Percentiles rank a stretch among this genome's conserved stretches.
Conservation (phyloP, 1,140 invertebrate species). For the Piezodorus guildinii region DNA sequence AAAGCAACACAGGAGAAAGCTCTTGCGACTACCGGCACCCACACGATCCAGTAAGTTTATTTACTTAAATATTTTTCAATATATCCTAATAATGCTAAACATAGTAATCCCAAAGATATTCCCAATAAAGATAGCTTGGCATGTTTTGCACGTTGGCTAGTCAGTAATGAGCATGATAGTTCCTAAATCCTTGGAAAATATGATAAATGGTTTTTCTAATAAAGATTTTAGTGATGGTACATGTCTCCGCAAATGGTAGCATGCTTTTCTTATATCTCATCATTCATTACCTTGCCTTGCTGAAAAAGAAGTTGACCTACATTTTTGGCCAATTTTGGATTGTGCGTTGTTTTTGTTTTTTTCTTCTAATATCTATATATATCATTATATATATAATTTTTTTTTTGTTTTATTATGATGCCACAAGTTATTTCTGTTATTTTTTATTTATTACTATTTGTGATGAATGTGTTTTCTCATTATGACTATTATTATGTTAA, state of each 20-base stretch:
- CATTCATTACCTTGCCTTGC: conserved; percentile 36
- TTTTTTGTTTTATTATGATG: conserved; percentile 20
- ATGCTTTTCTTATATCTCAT: conserved; percentile 25
- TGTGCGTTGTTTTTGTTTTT: conserved; percentile 39
- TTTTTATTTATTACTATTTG: conserved; percentile 23
- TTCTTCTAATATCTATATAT: conserved; percentile 35
- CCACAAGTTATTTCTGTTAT: conserved; percentile 24
- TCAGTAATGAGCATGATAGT: too few species aligned
- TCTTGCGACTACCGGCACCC: conserved; percentile 61
- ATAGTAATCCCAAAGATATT: conserved; percentile 28
- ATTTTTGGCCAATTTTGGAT: conserved; percentile 65
- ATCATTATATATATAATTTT: conserved; percentile 35
- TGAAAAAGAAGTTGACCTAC: conserved; percentile 83
- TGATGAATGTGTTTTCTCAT: conserved; percentile 21
- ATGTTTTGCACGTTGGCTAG: conserved; percentile 12
- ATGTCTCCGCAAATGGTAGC: not conserved
- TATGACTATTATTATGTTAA: not conserved
- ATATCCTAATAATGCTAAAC: too few species aligned
- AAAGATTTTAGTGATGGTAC: too few species aligned
- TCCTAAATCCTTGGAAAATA: too few species aligned
- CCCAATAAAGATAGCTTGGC: conserved; percentile 32
- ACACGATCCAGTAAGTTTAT: conserved; percentile 63
- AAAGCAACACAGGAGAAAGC: conserved; percentile 49
- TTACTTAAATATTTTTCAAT: not conserved
- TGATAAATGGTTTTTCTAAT: too few species aligned